A percentile compares a stretch with the other conserved stretches of the same genome.
phyloP scores from a whole-genome alignment of 2,888 invertebrate genomes.

The Willowsia nigromaculata region DNA sequence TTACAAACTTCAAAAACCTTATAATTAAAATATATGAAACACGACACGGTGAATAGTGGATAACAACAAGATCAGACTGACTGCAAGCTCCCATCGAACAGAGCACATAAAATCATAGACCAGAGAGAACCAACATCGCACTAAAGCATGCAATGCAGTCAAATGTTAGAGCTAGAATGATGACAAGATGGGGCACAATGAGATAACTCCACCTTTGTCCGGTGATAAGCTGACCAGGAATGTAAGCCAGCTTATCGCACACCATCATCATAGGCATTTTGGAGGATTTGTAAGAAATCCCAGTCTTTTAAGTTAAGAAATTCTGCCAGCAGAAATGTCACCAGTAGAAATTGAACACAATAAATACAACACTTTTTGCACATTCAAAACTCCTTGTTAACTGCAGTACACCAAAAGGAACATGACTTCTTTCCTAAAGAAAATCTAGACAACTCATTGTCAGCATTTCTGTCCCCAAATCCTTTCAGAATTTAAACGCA shows the following conservation, averaged over 20 bases:
- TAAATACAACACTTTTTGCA: neutral
- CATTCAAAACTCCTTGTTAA: neutral
- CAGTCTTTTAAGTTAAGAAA: neutral
- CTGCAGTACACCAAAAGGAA: neutral
- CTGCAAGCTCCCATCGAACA: no score
- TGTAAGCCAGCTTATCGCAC: slow-evolving; percentile 69
- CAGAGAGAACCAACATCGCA: no score
- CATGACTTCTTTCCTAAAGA: neutral
- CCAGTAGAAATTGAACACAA: neutral
- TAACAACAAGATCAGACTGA: no score
- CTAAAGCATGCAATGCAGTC: no score
- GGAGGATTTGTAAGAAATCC: neutral
- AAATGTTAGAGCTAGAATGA: no score
- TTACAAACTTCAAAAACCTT: no score
- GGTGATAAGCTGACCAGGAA: slow-evolving; percentile 69
- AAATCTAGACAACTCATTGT: neutral
- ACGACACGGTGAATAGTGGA: no score
- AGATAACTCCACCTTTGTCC: slow-evolving; percentile 60
- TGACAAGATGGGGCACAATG: no score
- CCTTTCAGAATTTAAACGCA: neutral
- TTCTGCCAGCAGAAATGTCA: neutral
- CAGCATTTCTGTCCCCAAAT: neutral
- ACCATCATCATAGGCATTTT: slow-evolving; percentile 75
- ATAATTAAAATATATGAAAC: no score
- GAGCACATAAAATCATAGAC: no score